phyloP scores from a whole-genome alignment of 2,113 vertebrate genomes.

The Genyomyrus donnyi region DNA sequence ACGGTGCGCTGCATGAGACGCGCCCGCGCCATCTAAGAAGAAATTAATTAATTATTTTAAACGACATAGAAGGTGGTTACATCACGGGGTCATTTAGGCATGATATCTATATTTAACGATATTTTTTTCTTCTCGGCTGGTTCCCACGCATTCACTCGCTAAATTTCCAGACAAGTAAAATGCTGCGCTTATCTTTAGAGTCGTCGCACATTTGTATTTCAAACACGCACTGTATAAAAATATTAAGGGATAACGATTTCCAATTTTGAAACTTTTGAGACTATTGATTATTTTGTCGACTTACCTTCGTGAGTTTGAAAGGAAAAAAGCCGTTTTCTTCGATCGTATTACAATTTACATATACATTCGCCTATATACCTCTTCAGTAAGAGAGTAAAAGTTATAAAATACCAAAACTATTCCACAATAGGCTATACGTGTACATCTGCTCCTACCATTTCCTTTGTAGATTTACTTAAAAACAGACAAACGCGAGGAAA shows the following conservation, averaged over 20 bases:
- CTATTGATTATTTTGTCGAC: background rate
- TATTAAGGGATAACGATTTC: background rate
- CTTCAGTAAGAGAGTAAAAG: background rate
- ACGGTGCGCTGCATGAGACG: background rate
- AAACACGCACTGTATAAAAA: background rate
- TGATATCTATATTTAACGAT: background rate
- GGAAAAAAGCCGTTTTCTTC: background rate
- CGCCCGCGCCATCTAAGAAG: constrained; percentile 35
- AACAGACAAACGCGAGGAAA: background rate
- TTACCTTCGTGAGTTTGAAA: background rate
- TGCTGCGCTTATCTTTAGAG: background rate
- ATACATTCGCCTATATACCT: background rate
- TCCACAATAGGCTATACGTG: background rate
- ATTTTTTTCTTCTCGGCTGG: background rate
- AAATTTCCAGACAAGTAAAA: background rate
- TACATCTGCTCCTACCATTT: background rate
- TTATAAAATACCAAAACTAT: background rate
- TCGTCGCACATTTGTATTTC: background rate
- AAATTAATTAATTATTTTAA: background rate
- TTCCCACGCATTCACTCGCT: background rate
- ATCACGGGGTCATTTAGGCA: background rate
- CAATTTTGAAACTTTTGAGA: background rate
- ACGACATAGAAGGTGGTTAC: background rate
- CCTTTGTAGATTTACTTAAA: background rate
- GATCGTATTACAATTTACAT: background rate